Evolutionary conservation across 1,140 invertebrate species (phyloP), one percentile per base, ranked within the genome.

Genomic region (Ericerus pela): DNA sequence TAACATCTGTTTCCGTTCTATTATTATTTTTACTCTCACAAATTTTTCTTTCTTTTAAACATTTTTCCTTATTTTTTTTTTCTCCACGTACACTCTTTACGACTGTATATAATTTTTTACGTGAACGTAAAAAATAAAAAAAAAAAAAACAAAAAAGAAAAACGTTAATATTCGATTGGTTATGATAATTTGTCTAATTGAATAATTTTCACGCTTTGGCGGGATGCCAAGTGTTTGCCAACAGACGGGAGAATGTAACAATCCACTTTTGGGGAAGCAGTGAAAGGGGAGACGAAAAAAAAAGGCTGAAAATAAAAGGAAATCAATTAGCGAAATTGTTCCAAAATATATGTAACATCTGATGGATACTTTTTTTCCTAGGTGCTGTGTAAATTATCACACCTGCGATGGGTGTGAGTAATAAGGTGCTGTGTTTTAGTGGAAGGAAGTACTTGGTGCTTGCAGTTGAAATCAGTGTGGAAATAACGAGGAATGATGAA

Each of bases 1-100:
- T 24, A 47, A 47, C 41, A 47, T 47, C 41, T 47, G 41, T 47
- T 47, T 47, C 41, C 41, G 41, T 47, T 47, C 26, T 47, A 47
- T 22, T 24, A 24, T 47, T 24, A 24, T 24, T 47, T 22, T 22
- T 47, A 14, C 26, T 47, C 26, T 47, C 26, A 3, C 36, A 16
- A 3, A 14, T 38, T 38, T n/a, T 4, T 38, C n/a, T n/a, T n/a
- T n/a, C n/a, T n/a, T n/a, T n/a, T n/a, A n/a, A n/a, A n/a, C n/a
- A n/a, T n/a, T n/a, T n/a, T n/a, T n/a, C n/a, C n/a, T n/a, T n/a
- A n/a, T n/a, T n/a, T n/a, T n/a, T n/a, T n/a, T n/a, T n/a, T n/a
- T n/a, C n/a, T n/a, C n/a, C n/a, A n/a, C n/a, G n/a, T n/a, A n/a
- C n/a, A n/a, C n/a, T n/a, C n/a, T n/a, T n/a, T n/a, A n/a, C n/a